Conservation (phyloP, 2,888 invertebrate genomes). For the Chaitophorus viminalis region DNA sequence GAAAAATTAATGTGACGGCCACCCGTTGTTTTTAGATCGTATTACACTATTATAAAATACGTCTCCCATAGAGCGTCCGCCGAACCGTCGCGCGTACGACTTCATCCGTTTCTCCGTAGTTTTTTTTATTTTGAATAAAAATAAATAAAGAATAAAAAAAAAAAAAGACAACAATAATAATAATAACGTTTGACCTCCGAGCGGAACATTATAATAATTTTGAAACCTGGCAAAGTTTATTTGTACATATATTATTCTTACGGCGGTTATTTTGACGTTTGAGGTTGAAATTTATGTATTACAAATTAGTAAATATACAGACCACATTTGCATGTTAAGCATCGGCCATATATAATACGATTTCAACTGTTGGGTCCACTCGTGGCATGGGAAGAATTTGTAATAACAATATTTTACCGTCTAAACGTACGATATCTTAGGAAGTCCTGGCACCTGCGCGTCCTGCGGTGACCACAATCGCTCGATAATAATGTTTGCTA, state of each 20-base stretch:
- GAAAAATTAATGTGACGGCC: constrained; percentile 59
- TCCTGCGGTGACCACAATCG: background rate
- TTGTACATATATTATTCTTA: constrained; percentile 11
- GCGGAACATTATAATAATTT: constrained; percentile 30
- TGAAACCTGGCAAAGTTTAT: constrained; percentile 41
- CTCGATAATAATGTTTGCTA: background rate
- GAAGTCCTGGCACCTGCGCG: background rate
- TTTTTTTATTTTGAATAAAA: background rate
- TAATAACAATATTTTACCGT: constrained; percentile 19
- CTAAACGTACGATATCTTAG: background rate
- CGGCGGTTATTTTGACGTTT: constrained; percentile 42
- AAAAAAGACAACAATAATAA: constrained; percentile 25
- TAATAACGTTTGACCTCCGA: constrained; percentile 41
- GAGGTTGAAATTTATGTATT: constrained; percentile 45
- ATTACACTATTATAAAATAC: constrained; percentile 36
- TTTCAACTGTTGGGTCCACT: background rate
- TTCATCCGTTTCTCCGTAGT: constrained; percentile 29
- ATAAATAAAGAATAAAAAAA: background rate
- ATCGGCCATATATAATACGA: background rate
- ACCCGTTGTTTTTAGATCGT: constrained; percentile 57
- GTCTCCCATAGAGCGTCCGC: constrained; percentile 7
- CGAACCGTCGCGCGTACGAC: constrained; percentile 15
- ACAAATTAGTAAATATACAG: constrained; percentile 46
- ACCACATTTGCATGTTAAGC: constrained; percentile 35
- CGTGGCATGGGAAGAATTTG: background rate